Conservation (phyloP, 2,888 invertebrate genomes). For the Thymelicus acteon region DNA sequence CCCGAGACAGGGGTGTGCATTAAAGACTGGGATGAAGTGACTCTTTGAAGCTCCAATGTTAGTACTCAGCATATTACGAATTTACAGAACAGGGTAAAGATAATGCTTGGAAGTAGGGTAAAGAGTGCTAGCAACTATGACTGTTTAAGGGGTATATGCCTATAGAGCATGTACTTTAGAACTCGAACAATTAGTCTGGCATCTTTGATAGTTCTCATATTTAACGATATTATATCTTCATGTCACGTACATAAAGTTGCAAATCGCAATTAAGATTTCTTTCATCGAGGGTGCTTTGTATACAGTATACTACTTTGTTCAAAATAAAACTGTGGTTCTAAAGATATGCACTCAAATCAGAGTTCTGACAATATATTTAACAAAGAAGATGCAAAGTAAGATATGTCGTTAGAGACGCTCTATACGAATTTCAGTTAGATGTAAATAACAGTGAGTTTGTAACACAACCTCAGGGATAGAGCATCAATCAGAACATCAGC, state of each 20-base stretch:
- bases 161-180: neutral
- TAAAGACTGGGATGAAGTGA: slow-evolving; percentile 46
- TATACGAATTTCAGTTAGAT: too few species aligned
- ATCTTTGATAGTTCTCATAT: neutral
- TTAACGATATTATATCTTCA: neutral
- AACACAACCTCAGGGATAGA: too few species aligned
- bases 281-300: neutral
- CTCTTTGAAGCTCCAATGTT: slow-evolving; percentile 31
- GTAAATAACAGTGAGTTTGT: too few species aligned
- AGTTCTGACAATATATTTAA: too few species aligned
- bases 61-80: slow-evolving; percentile 36
- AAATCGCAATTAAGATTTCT: neutral
- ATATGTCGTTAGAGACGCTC: too few species aligned
- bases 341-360: neutral
- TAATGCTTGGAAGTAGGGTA: slow-evolving; percentile 19
- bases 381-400: too few species aligned
- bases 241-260: neutral
- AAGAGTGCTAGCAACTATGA: slow-evolving; percentile 19
- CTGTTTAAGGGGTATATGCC: slow-evolving; percentile 7
- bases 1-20: slow-evolving; percentile 60
- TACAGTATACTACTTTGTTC: too few species aligned
- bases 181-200: neutral
- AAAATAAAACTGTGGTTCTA: neutral
- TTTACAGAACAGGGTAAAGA: slow-evolving; percentile 30
- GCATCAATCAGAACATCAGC: too few species aligned